A percentile compares a stretch with the other conserved stretches of the same genome.
Evolutionary conservation across 2,113 vertebrate species (phyloP).

Genomic region (Casuarius casuarius): DNA sequence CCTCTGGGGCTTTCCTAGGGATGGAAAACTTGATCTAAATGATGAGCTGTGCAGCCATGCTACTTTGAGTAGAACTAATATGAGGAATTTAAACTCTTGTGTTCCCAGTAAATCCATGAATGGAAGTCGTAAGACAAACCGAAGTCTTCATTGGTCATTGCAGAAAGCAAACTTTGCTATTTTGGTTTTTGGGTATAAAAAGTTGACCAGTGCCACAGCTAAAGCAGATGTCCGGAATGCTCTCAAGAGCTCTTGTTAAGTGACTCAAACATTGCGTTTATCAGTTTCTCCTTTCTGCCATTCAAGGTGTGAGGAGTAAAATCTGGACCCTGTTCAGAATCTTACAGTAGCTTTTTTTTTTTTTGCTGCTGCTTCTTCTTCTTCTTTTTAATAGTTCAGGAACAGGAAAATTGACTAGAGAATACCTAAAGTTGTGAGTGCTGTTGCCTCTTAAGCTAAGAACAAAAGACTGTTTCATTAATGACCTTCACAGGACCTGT

Average conservation of each 20-base stretch:
- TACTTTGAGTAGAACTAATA: neutral
- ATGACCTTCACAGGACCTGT: neutral
- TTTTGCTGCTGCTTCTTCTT: no score
- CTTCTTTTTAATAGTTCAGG: neutral
- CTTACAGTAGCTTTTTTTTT: neutral
- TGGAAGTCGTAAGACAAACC: neutral
- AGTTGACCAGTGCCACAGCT: neutral
- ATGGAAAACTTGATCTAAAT: neutral
- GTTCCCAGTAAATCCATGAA: neutral
- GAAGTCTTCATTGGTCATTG: neutral
- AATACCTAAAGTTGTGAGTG: neutral
- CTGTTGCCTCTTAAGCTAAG: neutral
- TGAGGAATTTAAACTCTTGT: neutral
- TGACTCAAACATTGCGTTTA: neutral
- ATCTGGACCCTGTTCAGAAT: neutral
- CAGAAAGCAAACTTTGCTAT: neutral
- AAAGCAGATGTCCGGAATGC: neutral
- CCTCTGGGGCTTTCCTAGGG: neutral
- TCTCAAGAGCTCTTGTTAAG: neutral
- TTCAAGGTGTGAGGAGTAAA: neutral
- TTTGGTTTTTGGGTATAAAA: neutral
- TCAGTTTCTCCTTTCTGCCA: neutral
- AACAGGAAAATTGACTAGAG: neutral
- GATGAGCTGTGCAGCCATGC: neutral
- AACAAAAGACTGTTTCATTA: neutral